These are phyloP conservation scores for Hetaerina americana DNA, from an alignment of 1,140 invertebrate genomes.

Conservation along the genomic window DNA sequence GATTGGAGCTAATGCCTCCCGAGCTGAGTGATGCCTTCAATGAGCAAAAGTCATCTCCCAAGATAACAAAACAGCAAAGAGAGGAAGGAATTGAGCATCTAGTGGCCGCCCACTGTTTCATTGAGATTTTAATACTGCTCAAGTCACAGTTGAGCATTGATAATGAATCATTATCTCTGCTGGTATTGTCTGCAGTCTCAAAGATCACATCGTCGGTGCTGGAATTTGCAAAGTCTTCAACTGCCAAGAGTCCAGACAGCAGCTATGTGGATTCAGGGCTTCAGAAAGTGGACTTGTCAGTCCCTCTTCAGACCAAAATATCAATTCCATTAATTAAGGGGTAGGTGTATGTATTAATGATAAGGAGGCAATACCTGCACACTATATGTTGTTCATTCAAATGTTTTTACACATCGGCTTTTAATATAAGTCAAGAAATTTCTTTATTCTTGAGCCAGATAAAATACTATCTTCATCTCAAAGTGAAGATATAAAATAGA, in stretches of 20 bases:
- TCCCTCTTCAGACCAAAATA: neutral
- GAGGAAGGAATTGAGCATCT: neutral
- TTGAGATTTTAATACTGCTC: neutral
- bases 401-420: too few relatives aligned
- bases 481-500: too few relatives aligned
- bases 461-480: too few relatives aligned
- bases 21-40: neutral
- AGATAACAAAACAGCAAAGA: neutral
- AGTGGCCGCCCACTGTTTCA: neutral
- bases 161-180: neutral
- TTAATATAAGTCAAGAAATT: too few relatives aligned
- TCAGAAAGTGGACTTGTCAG: neutral
- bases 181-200: neutral
- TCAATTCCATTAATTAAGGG: neutral
- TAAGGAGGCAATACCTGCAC: too few relatives aligned
- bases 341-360: neutral
- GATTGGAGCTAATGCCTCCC: neutral
- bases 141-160: neutral
- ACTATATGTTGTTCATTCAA: too few relatives aligned
- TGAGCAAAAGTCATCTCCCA: neutral
- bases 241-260: neutral
- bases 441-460: too few relatives aligned
- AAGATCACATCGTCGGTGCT: neutral
- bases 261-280: too few relatives aligned
- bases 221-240: neutral